These are phyloP conservation scores for Hesperophylax magnus DNA, from an alignment of 1,140 invertebrate species.

Conservation along the genomic window DNA sequence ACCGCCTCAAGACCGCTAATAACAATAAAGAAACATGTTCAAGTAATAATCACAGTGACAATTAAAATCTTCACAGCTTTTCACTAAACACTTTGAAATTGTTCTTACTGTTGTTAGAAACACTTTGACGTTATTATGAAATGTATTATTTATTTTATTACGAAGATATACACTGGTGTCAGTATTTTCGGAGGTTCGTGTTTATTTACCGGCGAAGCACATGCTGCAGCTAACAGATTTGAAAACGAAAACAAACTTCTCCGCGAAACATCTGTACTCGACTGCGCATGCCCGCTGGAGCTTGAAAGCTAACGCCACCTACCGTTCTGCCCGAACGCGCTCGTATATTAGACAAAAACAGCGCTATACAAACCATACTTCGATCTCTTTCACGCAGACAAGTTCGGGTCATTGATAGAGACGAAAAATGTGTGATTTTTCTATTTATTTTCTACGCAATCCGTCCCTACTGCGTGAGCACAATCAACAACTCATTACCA, in stretches of 20 bases:
- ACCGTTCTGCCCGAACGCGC: not conserved
- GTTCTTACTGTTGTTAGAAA: too few relatives aligned
- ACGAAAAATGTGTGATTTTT: not conserved
- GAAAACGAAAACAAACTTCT: conserved; percentile 17
- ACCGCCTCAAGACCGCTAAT: too few relatives aligned
- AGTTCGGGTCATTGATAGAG: conserved; percentile 13
- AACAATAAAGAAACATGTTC: too few relatives aligned
- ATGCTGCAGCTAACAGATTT: not conserved
- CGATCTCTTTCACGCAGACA: not conserved
- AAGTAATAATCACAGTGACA: too few relatives aligned
- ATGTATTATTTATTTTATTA: too few relatives aligned
- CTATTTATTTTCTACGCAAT: not conserved
- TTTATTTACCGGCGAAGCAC: not conserved
- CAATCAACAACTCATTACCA: not conserved
- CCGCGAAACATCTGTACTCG: not conserved
- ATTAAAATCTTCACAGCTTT: too few relatives aligned
- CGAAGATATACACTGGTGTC: too few relatives aligned
- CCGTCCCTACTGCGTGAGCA: not conserved
- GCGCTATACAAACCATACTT: not conserved
- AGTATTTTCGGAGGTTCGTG: too few relatives aligned
- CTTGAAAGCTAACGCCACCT: conserved; percentile 6
- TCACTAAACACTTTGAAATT: too few relatives aligned
- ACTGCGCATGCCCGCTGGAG: conserved; percentile 22
- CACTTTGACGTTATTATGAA: too few relatives aligned
- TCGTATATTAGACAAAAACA: conserved; percentile 2